Base-by-base conservation (phyloP, 2,888 invertebrate species). In the Clanis bilineata region DNA sequence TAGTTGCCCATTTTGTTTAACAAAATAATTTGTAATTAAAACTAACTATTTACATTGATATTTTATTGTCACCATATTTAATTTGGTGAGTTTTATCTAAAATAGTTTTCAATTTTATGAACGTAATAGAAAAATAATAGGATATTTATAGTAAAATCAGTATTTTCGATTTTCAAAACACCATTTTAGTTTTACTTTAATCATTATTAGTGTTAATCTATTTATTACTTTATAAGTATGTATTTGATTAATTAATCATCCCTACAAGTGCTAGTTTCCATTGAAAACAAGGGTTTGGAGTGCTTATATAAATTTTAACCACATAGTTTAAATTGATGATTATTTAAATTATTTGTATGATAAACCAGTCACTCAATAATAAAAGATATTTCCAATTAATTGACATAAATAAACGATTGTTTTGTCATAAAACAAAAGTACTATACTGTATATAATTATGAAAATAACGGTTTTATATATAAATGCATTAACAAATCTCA, bases 31-130 rank as follows among this genome's bases (percentile, higher is more conserved):
- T 76, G 68, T 77, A 79, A 82, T 86, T 86, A 51, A 83, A 82
- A 85, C 85, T 88, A 86, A 80, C 80, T 90, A 88, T 89, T 72
- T 90, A 90, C 89, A 91, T 72, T 86, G 87, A 88, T 89, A 88
- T 88, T 82, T 91, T 91, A 90, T 90, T 90, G 90, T 91, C 91
- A 90, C 90, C 91, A 90, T 87, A 79, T 79, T 76, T 77, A 80
- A 71, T 64, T 61, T 90, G 90, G 91, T 90, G 90, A 90, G 77
- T 80, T 79, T 81, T 56, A 28, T 9, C 51, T 28, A 32, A 51
- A 32, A 54, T 44, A 51, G 51, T 32, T 51, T 51, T 28, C 28
- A 28, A 51, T 32, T 18, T 22, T 51, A 18, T 32, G 51, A 51
- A 32, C 28, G 28, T 51, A 32, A 51, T 51, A 51, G 9, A 51